A percentile compares a stretch with the other conserved stretches of the same genome.
Conservation (phyloP, 2,888 invertebrate species). For the Zygaena filipendulae region DNA sequence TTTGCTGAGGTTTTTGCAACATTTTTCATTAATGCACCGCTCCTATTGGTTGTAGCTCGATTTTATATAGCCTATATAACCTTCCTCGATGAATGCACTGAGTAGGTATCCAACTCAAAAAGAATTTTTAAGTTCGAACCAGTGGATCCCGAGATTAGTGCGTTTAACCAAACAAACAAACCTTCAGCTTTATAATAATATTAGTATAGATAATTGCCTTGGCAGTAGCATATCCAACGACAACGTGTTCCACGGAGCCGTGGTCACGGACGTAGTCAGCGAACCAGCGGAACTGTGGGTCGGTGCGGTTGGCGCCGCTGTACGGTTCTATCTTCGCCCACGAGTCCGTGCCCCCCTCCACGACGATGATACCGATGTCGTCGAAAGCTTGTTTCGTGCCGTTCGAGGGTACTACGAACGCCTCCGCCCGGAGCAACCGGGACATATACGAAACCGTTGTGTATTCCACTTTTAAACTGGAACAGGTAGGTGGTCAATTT, state of each 20-base stretch:
- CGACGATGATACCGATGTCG: constrained; percentile 40
- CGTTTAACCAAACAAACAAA: too few species aligned
- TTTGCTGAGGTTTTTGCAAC: too few species aligned
- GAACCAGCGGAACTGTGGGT: constrained; percentile 32
- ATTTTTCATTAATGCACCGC: too few species aligned
- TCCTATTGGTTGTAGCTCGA: too few species aligned
- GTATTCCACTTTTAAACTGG: constrained; percentile 32
- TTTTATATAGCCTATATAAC: too few species aligned
- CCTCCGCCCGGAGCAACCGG: constrained; percentile 18
- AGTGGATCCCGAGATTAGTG: too few species aligned
- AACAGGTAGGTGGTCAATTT: too few species aligned
- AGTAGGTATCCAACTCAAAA: too few species aligned
- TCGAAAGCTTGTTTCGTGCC: constrained; percentile 32
- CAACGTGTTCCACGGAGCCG: constrained; percentile 21
- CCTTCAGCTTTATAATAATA: neutral
- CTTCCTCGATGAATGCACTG: too few species aligned
- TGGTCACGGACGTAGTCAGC: constrained; percentile 14
- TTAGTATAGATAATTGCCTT: constrained; percentile 22
- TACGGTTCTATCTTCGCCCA: constrained; percentile 25
- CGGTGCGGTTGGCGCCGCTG: constrained; percentile 26
- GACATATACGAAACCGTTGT: constrained; percentile 28
- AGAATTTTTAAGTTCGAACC: too few species aligned
- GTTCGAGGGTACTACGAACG: constrained; percentile 31
- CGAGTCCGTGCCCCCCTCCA: constrained; percentile 12
- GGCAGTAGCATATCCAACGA: constrained; percentile 31